Conservation (phyloP, 2,888 invertebrate genomes). For the Fissipunctia ypsillon region DNA sequence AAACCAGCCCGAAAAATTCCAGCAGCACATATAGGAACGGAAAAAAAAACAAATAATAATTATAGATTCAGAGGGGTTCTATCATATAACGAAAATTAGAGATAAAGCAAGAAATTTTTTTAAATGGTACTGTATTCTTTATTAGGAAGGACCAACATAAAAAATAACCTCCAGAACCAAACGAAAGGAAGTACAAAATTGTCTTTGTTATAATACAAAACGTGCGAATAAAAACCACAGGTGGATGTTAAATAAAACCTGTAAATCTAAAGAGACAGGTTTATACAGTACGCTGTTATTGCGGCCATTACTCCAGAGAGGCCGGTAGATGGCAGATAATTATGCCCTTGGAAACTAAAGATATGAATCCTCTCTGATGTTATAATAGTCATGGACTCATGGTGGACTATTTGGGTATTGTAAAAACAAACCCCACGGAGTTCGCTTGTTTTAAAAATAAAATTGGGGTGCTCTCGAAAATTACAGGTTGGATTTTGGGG, state of each 20-base stretch:
- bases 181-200: background rate
- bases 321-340: slow-evolving; percentile 34
- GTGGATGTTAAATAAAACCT: slow-evolving; percentile 37
- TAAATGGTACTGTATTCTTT: background rate
- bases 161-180: slow-evolving; percentile 35
- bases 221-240: slow-evolving; percentile 34
- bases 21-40: background rate
- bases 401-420: background rate
- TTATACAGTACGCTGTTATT: slow-evolving; percentile 28
- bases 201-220: slow-evolving; percentile 13
- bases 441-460: background rate
- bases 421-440: background rate
- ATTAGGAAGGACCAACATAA: background rate
- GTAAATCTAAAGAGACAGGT: slow-evolving; percentile 56
- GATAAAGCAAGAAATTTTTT: background rate
- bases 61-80: too few relatives aligned
- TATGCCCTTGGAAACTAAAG: slow-evolving; percentile 28
- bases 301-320: slow-evolving; percentile 29
- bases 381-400: background rate
- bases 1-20: background rate
- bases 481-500: background rate
- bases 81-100: too few relatives aligned
- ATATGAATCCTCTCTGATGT: slow-evolving; percentile 8
- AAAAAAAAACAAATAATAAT: background rate
- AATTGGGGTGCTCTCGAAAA: slow-evolving; percentile 1